Evolutionary conservation across 1,140 invertebrate species (phyloP), one percentile per base, ranked within the genome.

Genomic region (Hypsibius dujardini): DNA sequence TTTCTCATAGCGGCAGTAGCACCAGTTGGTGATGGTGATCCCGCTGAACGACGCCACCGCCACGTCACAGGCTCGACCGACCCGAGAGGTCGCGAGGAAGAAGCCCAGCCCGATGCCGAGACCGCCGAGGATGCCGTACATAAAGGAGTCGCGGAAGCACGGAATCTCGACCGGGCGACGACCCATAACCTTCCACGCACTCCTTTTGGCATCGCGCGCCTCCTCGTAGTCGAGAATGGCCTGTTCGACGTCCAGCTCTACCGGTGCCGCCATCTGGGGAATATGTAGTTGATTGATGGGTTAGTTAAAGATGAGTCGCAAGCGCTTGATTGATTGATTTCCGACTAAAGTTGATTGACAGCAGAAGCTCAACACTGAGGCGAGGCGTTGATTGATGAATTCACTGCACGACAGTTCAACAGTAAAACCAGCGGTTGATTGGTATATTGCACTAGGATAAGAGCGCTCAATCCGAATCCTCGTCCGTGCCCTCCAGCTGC

Each of bases 401-500:
- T n/a, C n/a, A n/a, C n/a, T n/a, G n/a, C n/a, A n/a, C n/a, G n/a
- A n/a, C n/a, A n/a, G n/a, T n/a, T n/a, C n/a, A n/a, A n/a, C n/a
- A n/a, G n/a, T n/a, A n/a, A n/a, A n/a, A n/a, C n/a, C n/a, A n/a
- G n/a, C n/a, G 50, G 7, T 56, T n/a, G 50, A 56, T n/a, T n/a
- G n/a, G 7, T 7, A 56, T 7, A 56, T 7, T 56, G 50, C n/a
- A 56, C 7, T 56, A 7, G 50, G n/a, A 56, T 7, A 7, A 56
- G 50, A 42, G 45, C 3, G 62, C 7, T 67, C 62, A 67, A 7
- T 14, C 7, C 45, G 3, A 67, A 42, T 67, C 62, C 12, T 67
- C 62, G 62, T 67, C 62, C 45, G 7, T 67, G 62, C 62, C 62
- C 45, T 67, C 62, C 62, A 67, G 62, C 42, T 67, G 62, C 3